Base-by-base conservation (phyloP, 2,113 vertebrate genomes). In the Hypanus sabinus region DNA sequence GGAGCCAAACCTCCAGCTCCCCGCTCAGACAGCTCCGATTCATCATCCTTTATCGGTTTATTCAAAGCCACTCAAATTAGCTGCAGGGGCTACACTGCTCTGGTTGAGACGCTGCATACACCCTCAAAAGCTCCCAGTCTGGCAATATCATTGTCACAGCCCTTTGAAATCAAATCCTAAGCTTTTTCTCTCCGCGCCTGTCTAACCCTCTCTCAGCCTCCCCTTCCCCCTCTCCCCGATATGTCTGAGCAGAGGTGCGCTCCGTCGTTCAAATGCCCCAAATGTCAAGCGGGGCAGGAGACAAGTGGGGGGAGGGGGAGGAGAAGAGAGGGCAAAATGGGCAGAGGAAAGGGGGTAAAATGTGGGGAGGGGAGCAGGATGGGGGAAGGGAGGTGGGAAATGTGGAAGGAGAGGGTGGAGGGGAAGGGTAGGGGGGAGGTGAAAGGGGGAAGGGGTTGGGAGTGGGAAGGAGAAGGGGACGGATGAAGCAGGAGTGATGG, bases 11-110 rank as follows among this genome's bases (percentile, higher is more conserved):
- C 94, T 93, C 87, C 46, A 94, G 80, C 94, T 95, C 80, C 68
- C 14, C 68, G 94, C 94, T 94, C 94, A 94, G 94, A 95, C 95
- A 95, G 94, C 94, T 94, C 95, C 94, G 95, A 96, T 96, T 97
- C 94, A 95, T 96, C 96, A 95, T 95, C 94, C 95, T 97, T 96
- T 96, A 96, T 96, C 96, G 94, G 36, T 94, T 94, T 94, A 95
- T 95, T 95, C 96, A 96, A 96, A 96, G 95, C 75, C 95, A 95
- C 95, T 96, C 96, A 95, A 46, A 95, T 96, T 96, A 96, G 95
- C 95, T 96, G 95, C 96, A 96, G 97, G 95, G 95, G 94, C 96
- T 95, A 95, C 94, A 95, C 94, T 95, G 95, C 94, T 95, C 95
- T 94, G 94, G 95, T 96, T 96, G 96, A 95, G 96, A 96, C 95